phyloP scores from a whole-genome alignment of 2,113 vertebrate species.

The Empidonax alnorum region DNA sequence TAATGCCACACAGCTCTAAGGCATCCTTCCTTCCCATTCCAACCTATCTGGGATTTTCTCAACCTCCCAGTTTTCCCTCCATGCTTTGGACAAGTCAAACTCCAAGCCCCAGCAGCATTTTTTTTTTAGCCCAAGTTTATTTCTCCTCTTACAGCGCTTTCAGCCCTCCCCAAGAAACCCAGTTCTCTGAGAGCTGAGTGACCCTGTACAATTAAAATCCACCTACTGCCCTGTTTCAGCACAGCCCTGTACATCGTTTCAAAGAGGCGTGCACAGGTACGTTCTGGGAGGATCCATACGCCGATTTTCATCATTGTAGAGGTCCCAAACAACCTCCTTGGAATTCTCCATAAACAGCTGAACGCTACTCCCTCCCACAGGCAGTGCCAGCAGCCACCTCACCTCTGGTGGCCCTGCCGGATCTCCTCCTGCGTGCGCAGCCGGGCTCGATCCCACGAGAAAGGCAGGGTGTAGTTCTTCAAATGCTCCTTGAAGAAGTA shows the following conservation, averaged over 20 bases:
- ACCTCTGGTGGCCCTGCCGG: constrained; percentile 51
- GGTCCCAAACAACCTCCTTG: neutral
- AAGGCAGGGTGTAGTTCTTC: constrained; percentile 79
- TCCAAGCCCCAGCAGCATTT: neutral
- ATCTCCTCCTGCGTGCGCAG: constrained; percentile 78
- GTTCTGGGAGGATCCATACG: neutral
- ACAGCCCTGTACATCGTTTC: neutral
- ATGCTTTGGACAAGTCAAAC: neutral
- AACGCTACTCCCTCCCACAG: neutral
- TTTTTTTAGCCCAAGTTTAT: neutral
- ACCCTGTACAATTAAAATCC: neutral
- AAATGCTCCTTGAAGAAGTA: constrained; percentile 84
- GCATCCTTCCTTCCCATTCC: neutral
- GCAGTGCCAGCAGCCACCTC: neutral
- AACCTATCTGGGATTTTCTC: neutral
- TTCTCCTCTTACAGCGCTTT: neutral
- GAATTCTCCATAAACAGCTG: neutral
- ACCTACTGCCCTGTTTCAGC: neutral
- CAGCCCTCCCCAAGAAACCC: neutral
- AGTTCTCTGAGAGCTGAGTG: neutral
- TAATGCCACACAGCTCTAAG: neutral
- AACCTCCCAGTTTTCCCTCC: neutral
- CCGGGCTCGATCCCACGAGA: constrained; percentile 82
- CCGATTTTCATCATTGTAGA: neutral
- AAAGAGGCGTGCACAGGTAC: neutral